Evolutionary conservation across 2,113 vertebrate genomes (phyloP), one percentile per base, ranked within the genome.

Genomic region (Neolamprologus brichardi): DNA sequence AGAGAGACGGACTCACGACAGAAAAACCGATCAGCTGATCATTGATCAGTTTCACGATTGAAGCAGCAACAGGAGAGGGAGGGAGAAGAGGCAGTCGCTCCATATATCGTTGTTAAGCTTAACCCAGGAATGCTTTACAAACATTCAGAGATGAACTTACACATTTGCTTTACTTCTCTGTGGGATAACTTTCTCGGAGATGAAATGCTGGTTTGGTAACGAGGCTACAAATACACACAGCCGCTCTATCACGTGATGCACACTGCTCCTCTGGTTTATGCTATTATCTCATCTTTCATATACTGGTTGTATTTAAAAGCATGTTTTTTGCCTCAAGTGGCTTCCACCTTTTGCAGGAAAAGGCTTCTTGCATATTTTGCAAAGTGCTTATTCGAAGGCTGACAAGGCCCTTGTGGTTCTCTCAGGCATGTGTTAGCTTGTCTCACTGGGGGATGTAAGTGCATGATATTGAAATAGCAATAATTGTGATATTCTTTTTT

Each of bases 1-100:
- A n/a, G 49, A 51, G 18, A n/a, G 18, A 51, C 0, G 0, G 44
- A 46, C 14, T 8, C 4, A 1, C 1, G 44, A 18, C 17, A 5
- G 49, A n/a, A 52, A 52, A 52, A 0, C 18, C 8, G 3, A 52
- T 52, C 49, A 52, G 18, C 18, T 52, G 49, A 52, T 52, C 49
- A 52, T n/a, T 52, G 3, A 52, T 10, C 4, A 10, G 18, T 52
- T 52, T 52, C 18, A 52, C 1, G 1, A 52, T 52, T 52, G 49
- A n/a, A n/a, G 0, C 3, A 52, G 49, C 49, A 52, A 1, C 49
- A 52, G 8, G 18, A 52, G 49, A 52, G 49, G 17, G 46, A 46
- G 41, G 41, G 17, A 51, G 18, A 51, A 52, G 49, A 52, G 5
- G 8, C 3, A 52, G 5, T 52, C 5, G 2, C 49, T 52, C 49